Evolutionary conservation across 2,113 vertebrate species (phyloP).

Genomic region (Carassius auratus): DNA sequence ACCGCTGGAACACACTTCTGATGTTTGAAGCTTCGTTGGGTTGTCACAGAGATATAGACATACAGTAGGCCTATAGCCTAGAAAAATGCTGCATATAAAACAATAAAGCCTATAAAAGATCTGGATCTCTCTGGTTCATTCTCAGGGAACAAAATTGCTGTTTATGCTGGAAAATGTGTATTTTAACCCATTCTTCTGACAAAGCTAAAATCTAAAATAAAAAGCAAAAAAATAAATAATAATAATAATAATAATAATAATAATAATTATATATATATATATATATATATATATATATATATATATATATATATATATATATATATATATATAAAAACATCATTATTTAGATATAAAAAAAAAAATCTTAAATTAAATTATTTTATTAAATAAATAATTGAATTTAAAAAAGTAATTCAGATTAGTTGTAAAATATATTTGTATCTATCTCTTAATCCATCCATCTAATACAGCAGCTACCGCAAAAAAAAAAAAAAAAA

Average conservation of each 20-base stretch:
- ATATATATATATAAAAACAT: no score
- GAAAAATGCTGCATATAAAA: not conserved
- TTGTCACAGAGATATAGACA: not conserved
- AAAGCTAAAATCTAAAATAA: not conserved
- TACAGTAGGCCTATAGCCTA: not conserved
- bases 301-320: not conserved
- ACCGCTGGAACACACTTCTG: not conserved
- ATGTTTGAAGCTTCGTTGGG: slow-evolving; percentile 1
- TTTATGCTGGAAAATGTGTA: not conserved
- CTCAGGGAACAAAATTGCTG: not conserved
- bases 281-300: not conserved
- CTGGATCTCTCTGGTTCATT: not conserved
- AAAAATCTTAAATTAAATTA: no score
- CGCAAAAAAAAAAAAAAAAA: no score
- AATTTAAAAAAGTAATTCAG: no score
- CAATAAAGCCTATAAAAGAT: not conserved
- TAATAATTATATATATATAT: not conserved
- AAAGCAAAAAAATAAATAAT: not conserved
- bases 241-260: no score
- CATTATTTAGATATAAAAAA: no score
- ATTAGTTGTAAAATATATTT: not conserved
- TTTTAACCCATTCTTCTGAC: not conserved
- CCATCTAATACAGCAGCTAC: not conserved
- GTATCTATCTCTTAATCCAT: not conserved
- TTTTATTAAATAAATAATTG: not conserved